Evolutionary conservation across 2,888 invertebrate genomes (phyloP).

Genomic region (Chorisops tibialis): DNA sequence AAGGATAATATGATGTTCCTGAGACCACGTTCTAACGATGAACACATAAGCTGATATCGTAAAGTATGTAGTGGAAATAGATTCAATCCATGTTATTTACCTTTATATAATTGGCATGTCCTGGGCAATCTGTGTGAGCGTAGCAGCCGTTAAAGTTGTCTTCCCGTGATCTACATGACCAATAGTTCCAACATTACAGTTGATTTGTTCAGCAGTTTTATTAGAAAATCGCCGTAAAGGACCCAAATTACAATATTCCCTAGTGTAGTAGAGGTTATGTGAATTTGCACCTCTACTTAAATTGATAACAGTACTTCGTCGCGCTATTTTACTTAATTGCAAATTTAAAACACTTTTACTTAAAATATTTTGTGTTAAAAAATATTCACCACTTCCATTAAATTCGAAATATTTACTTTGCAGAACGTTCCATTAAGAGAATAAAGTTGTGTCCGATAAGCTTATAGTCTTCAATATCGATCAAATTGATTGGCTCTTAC

Average conservation of each 20-base stretch:
- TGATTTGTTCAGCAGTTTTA: slow-evolving; percentile 59
- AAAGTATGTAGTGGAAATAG: no score
- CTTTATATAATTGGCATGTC: slow-evolving; percentile 86
- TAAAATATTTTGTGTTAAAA: no score
- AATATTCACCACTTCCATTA: no score
- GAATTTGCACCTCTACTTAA: not conserved
- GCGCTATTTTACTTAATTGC: no score
- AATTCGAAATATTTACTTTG: slow-evolving; percentile 35
- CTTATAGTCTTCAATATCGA: slow-evolving; percentile 33
- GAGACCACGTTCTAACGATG: slow-evolving; percentile 79
- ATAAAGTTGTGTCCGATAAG: slow-evolving; percentile 45
- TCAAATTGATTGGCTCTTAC: slow-evolving; percentile 30
- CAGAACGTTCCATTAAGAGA: slow-evolving; percentile 42
- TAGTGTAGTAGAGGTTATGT: not conserved
- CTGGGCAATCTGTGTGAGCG: slow-evolving; percentile 96
- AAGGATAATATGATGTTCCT: slow-evolving; percentile 92
- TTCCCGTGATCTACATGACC: slow-evolving; percentile 98
- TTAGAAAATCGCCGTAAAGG: not conserved
- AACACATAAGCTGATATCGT: no score
- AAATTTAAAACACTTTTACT: no score
- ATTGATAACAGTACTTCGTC: no score
- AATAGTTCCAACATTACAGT: slow-evolving; percentile 94
- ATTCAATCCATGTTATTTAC: no score
- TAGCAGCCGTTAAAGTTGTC: slow-evolving; percentile 89
- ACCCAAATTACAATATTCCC: not conserved